These are phyloP conservation scores for Diaphora mendica DNA, from an alignment of 2,888 invertebrate species.

Conservation along the genomic window DNA sequence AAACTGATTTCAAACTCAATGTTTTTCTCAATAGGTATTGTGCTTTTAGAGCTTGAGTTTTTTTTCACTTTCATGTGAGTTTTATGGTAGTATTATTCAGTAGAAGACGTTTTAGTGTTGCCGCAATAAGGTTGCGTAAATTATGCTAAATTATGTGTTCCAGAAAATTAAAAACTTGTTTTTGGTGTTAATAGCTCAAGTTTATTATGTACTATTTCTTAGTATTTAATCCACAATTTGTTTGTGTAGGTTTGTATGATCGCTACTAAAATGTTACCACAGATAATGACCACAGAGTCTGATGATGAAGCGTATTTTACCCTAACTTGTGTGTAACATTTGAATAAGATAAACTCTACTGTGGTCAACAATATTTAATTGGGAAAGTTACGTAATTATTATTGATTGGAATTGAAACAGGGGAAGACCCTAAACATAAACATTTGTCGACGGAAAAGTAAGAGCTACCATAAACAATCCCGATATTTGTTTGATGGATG, in stretches of 20 bases:
- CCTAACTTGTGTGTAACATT: conserved; percentile 18
- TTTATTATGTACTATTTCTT: conserved; percentile 12
- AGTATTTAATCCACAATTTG: conserved; percentile 11
- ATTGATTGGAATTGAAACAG: neutral
- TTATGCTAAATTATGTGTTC: conserved; percentile 31
- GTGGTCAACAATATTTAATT: conserved; percentile 20
- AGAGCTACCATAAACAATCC: conserved; percentile 14
- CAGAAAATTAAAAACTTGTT: conserved; percentile 9
- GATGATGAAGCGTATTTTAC: conserved; percentile 14
- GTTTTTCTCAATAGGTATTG: neutral
- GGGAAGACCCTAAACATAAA: conserved; percentile 2
- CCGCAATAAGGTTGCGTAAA: conserved; percentile 43
- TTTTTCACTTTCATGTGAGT: conserved; percentile 13
- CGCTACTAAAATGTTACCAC: conserved; percentile 15
- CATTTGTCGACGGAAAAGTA: neutral
- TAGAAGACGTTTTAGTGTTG: conserved; percentile 21
- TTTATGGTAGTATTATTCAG: conserved; percentile 19
- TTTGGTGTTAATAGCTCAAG: conserved; percentile 11
- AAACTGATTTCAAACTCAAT: neutral
- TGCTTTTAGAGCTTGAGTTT: too few relatives aligned
- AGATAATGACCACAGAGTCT: conserved; percentile 20
- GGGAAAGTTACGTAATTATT: neutral
- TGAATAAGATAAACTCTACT: conserved; percentile 19
- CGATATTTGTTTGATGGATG: neutral
- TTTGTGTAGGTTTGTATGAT: neutral